Evolutionary conservation across 2,888 invertebrate species (phyloP).

Genomic region (Brachycybe producta): DNA sequence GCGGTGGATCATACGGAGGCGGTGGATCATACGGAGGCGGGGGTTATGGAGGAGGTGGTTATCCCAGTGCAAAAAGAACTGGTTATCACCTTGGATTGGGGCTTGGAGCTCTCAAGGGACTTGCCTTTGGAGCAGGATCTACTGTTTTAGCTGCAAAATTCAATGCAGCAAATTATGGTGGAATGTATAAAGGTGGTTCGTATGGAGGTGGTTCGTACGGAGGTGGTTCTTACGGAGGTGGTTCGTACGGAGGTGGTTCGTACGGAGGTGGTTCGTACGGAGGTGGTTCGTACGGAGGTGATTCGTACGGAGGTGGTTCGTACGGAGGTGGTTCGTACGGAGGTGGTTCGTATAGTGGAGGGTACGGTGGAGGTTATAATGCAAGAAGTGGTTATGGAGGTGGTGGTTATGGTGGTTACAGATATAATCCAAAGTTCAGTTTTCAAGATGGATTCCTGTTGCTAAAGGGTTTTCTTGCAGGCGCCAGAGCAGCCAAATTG

Average conservation of each 20-base stretch:
- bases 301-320: too few species aligned
- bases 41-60: neutral
- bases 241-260: too few species aligned
- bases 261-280: too few species aligned
- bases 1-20: too few species aligned
- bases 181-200: neutral
- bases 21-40: too few species aligned
- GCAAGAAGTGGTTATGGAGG: slow-evolving; percentile 4
- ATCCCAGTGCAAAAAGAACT: neutral
- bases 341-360: too few species aligned
- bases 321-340: too few species aligned
- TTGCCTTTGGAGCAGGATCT: neutral
- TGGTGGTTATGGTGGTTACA: neutral
- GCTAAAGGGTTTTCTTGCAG: slow-evolving; percentile 8
- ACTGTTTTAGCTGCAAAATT: neutral
- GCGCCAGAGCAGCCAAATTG: neutral
- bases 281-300: too few species aligned
- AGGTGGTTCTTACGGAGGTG: too few species aligned
- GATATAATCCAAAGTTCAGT: slow-evolving; percentile 10
- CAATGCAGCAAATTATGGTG: neutral
- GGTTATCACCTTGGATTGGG: slow-evolving; percentile 1
- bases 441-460: slow-evolving; percentile 11
- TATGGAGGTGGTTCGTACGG: neutral
- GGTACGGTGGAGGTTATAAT: slow-evolving; percentile 2
- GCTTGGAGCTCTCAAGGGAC: neutral